Percentiles rank a stretch among this genome's conserved stretches.
Evolutionary conservation across 2,113 vertebrate species (phyloP).

Genomic region (Vidua macroura): DNA sequence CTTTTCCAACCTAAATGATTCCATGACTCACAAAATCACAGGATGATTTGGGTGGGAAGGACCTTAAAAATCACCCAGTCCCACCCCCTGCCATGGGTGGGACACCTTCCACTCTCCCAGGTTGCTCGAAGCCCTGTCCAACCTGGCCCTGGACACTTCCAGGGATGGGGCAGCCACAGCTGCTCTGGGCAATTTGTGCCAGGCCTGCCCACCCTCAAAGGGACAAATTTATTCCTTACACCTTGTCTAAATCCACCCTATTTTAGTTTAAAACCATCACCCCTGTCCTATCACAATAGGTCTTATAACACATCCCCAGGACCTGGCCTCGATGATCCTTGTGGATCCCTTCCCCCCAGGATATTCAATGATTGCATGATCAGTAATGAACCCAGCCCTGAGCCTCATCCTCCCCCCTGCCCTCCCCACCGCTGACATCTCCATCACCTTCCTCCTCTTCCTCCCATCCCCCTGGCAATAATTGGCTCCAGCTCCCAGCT

Average conservation of each 20-base stretch:
- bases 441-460: not conserved
- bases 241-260: not conserved
- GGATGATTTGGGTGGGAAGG: not conserved
- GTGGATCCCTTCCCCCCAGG: not conserved
- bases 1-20: not conserved
- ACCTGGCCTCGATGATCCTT: not conserved
- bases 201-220: not conserved
- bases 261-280: not conserved
- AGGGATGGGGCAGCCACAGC: not conserved
- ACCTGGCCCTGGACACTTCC: not conserved
- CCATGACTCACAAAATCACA: not conserved
- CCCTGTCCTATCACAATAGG: not conserved
- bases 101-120: not conserved
- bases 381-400: not conserved
- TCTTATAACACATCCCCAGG: not conserved
- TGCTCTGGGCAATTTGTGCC: not conserved
- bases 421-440: not conserved
- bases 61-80: not conserved
- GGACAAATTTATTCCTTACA: not conserved
- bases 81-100: not conserved
- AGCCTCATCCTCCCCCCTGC: not conserved
- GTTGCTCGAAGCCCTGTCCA: rapidly evolving
- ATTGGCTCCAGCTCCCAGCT: not conserved
- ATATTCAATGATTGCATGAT: not conserved
- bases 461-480: not conserved